phyloP scores from a whole-genome alignment of 2,113 vertebrate genomes.

The Caranx melampygus region DNA sequence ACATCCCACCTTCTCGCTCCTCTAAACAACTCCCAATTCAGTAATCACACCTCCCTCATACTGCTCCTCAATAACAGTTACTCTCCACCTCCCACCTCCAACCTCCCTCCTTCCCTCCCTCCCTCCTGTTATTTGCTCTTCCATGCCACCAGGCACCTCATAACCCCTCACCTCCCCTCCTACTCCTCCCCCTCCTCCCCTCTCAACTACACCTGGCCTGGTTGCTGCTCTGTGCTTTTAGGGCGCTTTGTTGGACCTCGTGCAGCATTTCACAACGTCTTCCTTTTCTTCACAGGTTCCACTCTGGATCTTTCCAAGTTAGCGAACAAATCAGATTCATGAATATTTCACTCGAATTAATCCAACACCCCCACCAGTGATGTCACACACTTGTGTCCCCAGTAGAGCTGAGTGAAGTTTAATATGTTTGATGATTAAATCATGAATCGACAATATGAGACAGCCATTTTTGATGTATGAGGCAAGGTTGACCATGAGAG shows the following conservation, averaged over 20 bases:
- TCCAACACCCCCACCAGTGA: neutral
- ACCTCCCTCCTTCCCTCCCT: conserved; percentile 18
- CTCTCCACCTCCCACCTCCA: conserved; percentile 8
- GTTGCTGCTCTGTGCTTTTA: neutral
- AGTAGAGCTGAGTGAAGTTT: conserved; percentile 4
- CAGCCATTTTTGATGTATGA: conserved; percentile 13
- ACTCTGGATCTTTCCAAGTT: neutral
- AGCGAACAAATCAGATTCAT: conserved; percentile 17
- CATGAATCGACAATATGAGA: conserved; percentile 24
- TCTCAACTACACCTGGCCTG: neutral
- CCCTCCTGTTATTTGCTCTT: neutral
- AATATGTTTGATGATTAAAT: conserved; percentile 45
- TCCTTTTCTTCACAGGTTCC: neutral
- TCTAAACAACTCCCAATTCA: conserved; percentile 40
- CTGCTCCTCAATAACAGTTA: conserved; percentile 52
- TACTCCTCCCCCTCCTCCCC: neutral
- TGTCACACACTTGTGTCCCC: conserved; percentile 1
- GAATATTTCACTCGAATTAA: conserved; percentile 18
- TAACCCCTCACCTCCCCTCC: conserved; percentile 3
- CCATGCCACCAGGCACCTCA: neutral
- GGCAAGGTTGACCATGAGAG: conserved; percentile 1
- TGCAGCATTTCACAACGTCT: no score
- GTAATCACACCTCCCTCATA: conserved; percentile 30
- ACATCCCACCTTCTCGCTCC: conserved; percentile 10
- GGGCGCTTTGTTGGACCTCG: neutral